A percentile compares a stretch with the other conserved stretches of the same genome.
These are phyloP conservation scores for Melinaea menophilus DNA, from an alignment of 2,888 invertebrate genomes.

Conservation along the genomic window DNA sequence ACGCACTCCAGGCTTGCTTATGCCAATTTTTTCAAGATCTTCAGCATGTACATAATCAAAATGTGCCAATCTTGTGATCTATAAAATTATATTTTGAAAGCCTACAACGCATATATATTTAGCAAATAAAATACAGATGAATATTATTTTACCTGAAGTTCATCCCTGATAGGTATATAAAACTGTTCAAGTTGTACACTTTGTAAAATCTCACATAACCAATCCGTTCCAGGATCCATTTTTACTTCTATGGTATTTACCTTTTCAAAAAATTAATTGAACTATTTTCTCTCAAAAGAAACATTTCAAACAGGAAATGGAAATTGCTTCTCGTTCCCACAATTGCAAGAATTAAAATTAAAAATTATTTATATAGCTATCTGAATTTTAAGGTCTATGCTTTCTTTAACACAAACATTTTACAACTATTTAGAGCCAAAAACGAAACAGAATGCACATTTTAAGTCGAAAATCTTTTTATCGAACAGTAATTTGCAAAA, in stretches of 20 bases:
- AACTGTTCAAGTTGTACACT: conserved; percentile 96
- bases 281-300: conserved; percentile 40
- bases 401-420: too few species aligned
- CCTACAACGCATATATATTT: neutral
- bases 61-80: conserved; percentile 94
- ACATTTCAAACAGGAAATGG: conserved; percentile 69
- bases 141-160: conserved; percentile 83
- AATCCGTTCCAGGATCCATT: conserved; percentile 81
- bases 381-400: too few species aligned
- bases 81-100: conserved; percentile 42
- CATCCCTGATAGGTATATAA: conserved; percentile 91
- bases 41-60: conserved; percentile 98
- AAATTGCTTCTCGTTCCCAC: conserved; percentile 37
- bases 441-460: conserved; percentile 7
- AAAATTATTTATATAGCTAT: neutral
- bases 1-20: conserved; percentile 95
- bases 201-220: conserved; percentile 89
- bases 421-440: neutral
- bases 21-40: conserved; percentile 95
- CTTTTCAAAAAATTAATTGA: conserved; percentile 35
- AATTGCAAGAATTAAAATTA: conserved; percentile 1
- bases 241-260: conserved; percentile 27
- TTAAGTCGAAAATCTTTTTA: conserved; percentile 1
- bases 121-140: neutral
- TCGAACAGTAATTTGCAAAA: conserved; percentile 12